Conservation (phyloP, 2,113 vertebrate genomes). For the Tenrec ecaudatus region DNA sequence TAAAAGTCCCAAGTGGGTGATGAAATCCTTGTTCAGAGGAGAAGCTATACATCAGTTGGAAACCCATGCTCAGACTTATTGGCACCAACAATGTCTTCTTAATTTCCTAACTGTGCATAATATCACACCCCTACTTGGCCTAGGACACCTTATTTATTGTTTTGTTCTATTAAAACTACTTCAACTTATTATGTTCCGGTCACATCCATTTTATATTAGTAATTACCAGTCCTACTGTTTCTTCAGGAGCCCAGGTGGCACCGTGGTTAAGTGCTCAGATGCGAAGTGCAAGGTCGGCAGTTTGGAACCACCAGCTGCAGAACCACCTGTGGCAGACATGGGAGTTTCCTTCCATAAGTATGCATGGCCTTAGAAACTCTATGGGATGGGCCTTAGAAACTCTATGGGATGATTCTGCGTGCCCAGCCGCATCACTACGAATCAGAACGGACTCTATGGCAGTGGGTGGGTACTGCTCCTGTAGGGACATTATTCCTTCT, state of each 20-base stretch:
- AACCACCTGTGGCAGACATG: no score
- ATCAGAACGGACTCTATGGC: no score
- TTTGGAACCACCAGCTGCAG: no score
- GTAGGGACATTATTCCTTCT: neutral
- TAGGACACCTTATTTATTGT: neutral
- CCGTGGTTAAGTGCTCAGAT: no score
- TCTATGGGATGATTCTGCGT: no score
- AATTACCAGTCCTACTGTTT: slow-evolving; percentile 55
- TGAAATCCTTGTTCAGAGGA: slow-evolving; percentile 66
- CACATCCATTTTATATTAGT: slow-evolving; percentile 52
- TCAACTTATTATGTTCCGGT: slow-evolving; percentile 35
- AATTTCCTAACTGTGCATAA: slow-evolving; percentile 58
- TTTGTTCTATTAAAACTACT: slow-evolving; percentile 63
- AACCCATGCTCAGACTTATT: slow-evolving; percentile 60
- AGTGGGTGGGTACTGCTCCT: slow-evolving; percentile 20
- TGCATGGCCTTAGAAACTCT: no score
- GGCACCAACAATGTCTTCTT: slow-evolving; percentile 61
- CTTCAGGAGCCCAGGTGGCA: neutral
- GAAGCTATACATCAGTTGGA: slow-evolving; percentile 24
- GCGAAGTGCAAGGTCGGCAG: no score
- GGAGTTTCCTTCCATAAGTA: no score
- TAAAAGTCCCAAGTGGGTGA: slow-evolving; percentile 68
- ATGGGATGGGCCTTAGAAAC: no score
- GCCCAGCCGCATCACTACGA: no score
- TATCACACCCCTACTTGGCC: neutral